Conservation (phyloP, 1,140 invertebrate genomes). For the Pseudomyrmex concolor region DNA sequence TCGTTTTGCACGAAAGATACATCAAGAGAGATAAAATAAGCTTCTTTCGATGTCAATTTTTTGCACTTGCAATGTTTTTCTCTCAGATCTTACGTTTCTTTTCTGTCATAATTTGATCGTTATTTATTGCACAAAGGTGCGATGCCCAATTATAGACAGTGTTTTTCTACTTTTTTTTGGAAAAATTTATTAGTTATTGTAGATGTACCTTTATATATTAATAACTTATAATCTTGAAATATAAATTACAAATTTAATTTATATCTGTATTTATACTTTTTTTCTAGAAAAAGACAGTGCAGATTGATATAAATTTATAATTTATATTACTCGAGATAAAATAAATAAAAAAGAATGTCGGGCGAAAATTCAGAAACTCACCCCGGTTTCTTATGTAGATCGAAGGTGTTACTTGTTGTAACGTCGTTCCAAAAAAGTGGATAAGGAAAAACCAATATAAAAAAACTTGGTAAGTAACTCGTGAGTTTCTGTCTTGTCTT, state of each 20-base stretch:
- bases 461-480: constrained; percentile 3
- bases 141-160: neutral
- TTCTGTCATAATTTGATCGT: too few species aligned
- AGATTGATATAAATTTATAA: too few species aligned
- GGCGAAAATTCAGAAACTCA: constrained; percentile 4
- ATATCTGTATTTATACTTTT: neutral
- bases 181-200: neutral
- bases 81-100: neutral
- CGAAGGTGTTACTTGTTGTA: neutral
- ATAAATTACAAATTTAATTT: neutral
- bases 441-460: too few species aligned
- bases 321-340: too few species aligned
- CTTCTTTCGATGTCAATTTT: neutral
- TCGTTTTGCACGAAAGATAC: neutral
- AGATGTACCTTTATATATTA: too few species aligned
- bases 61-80: neutral
- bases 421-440: too few species aligned
- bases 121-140: neutral
- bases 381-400: constrained; percentile 4
- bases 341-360: too few species aligned
- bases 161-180: neutral
- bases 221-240: too few species aligned
- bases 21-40: neutral
- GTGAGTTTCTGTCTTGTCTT: neutral
- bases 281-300: neutral